Conservation (phyloP, 2,888 invertebrate genomes). For the Rotaria socialis region DNA sequence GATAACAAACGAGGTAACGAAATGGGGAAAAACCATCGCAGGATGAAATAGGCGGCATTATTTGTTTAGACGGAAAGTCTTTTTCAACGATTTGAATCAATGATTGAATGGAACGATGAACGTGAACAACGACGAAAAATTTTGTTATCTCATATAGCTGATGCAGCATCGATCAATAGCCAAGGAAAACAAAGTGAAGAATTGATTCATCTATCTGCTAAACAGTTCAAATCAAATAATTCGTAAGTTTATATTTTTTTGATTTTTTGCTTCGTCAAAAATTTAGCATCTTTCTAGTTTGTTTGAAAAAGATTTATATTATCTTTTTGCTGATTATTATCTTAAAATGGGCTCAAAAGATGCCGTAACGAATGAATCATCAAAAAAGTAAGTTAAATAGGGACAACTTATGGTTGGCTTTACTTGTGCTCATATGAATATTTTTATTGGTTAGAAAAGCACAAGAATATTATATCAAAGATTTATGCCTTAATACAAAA, state of each 20-base stretch:
- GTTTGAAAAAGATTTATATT: slow-evolving; percentile 69
- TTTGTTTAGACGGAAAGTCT: slow-evolving; percentile 13
- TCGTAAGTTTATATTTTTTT: background rate
- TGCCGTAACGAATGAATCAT: background rate
- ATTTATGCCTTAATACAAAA: slow-evolving; percentile 72
- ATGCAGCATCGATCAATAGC: background rate
- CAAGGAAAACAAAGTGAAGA: slow-evolving; percentile 15
- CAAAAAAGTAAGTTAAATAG: background rate
- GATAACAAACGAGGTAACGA: slow-evolving; percentile 4
- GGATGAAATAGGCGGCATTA: background rate
- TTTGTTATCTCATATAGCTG: background rate
- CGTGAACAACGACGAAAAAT: background rate
- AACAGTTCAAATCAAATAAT: slow-evolving; percentile 1
- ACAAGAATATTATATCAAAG: slow-evolving; percentile 75
- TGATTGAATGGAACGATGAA: slow-evolving; percentile 7
- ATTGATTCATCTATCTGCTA: background rate
- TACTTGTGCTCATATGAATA: too few relatives aligned
- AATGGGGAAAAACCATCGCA: too few relatives aligned
- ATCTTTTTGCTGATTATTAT: slow-evolving; percentile 81
- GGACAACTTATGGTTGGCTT: too few relatives aligned
- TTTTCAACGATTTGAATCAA: slow-evolving; percentile 24
- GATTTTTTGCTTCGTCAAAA: too few relatives aligned
- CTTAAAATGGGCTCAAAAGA: slow-evolving; percentile 67
- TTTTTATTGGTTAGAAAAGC: slow-evolving; percentile 63
- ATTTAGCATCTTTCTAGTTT: background rate